Evolutionary conservation across 2,113 vertebrate genomes (phyloP), one percentile per base, ranked within the genome.

Genomic region (Isurus oxyrinchus): DNA sequence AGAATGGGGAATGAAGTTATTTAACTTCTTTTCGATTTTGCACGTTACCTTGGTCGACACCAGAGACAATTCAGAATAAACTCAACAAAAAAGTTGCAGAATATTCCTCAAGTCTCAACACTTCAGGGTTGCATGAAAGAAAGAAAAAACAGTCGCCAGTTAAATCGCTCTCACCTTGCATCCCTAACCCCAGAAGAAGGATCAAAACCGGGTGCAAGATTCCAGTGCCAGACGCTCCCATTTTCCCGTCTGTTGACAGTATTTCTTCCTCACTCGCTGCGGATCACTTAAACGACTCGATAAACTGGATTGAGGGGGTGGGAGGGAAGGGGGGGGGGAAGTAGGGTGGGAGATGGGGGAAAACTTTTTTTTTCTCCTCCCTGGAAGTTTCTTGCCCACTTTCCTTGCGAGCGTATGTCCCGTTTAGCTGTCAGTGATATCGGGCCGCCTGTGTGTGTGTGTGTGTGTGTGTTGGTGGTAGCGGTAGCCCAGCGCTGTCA

Each of bases 151-250:
- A n/a, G 35, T 13, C 88, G 55, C 5, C 53, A 59, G 0, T 76
- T 76, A 35, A n/a, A 93, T n/a, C 31, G n/a, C 55, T 6, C 88
- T 93, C 44, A 95, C 94, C 94, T 95, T 53, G 94, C n/a, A 95
- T 69, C 94, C 40, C 66, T 27, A 49, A 27, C 63, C 94, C 94
- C 94, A 69, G 44, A 23, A 95, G 19, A 23, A 95, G 94, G 44
- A 95, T 53, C 40, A 69, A 49, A 27, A 49, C 8, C 94, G 6
- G 94, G 7, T 44, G 44, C 19, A 95, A 27, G 63, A 69, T 69
- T 66, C 94, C 25, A 25, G 19, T 27, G 21, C 66, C 8, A 11
- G 40, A 67, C 63, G 94, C 61, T 49, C 21, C n/a, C 94, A 95
- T 95, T 25, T 55, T 69, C 10, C 88, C 13, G 87, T 19, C 31